Base-by-base conservation (phyloP, 1,140 invertebrate species). In the Phenacoccus solenopsis region DNA sequence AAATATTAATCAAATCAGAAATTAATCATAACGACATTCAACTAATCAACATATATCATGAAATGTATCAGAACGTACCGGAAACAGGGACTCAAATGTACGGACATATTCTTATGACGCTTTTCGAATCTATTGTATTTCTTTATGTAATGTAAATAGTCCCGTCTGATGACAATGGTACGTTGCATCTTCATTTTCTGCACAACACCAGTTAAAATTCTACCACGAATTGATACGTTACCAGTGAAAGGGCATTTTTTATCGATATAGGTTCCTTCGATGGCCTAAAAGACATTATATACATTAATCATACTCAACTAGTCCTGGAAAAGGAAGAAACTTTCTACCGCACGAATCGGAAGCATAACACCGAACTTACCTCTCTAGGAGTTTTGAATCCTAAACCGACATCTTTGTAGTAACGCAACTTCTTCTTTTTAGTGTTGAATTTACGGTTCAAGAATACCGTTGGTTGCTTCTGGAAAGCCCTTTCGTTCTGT, bases 101-200 rank as follows among this genome's bases (percentile, higher is more conserved):
- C 98, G 75, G 94, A 95, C 91, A 99, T 96, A 78, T 99, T 99
- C 76, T 91, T 90, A 84, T 99, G 98, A 74, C 98, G 85, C 81
- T 98, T 99, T 81, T 99, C 97, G 79, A 98, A 99, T 79, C 97
- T 86, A 78, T 97, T 98, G 81, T 99, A 99, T 82, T 99, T 99
- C 72, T 88, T 86, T 35, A 99, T 89, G 77, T 97, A 99, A 81
- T 99, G 98, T 30, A 99, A 85, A 79, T 99, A 99, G 83, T 99
- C 96, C 75, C 98, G 85, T 57, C 97, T 84, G 76, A 99, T 96
- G 22, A 99, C 96, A 76, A 98, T 98, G 16, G 98, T 99, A 35
- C 95, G 82, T 78, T 98, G 93, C 98, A 99, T 99, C 81, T 99
- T 99, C 86, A 94, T 90, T 81, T 99, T 99, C 74, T 91, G 87